These are phyloP conservation scores for Athalia rosae DNA, from an alignment of 2,888 invertebrate genomes.

Conservation along the genomic window DNA sequence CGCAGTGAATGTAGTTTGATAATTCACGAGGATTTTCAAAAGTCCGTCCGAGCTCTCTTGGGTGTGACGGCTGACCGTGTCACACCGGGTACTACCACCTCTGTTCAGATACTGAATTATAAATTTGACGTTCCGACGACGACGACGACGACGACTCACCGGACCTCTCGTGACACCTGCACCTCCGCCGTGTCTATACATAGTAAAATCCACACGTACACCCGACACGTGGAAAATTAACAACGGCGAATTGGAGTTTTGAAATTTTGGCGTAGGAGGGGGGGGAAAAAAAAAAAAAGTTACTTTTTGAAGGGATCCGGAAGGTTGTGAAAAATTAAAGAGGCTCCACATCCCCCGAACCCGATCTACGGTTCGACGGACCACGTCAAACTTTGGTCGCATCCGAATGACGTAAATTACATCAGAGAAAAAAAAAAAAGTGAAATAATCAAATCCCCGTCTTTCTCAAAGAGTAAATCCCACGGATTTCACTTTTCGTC, in stretches of 20 bases:
- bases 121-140: conserved; percentile 63
- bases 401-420: conserved; percentile 36
- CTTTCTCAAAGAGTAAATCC: no score
- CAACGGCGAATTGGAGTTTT: background rate
- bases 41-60: background rate
- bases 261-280: background rate
- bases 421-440: no score
- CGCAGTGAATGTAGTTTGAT: no score
- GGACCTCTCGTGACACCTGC: conserved; percentile 53
- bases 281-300: background rate
- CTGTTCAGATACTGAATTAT: conserved; percentile 64
- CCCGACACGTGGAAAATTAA: no score
- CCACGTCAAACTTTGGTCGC: conserved; percentile 66
- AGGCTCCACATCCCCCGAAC: conserved; percentile 31
- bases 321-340: conserved; percentile 69
- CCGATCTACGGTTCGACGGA: conserved; percentile 62
- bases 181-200: no score
- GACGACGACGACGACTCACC: conserved; percentile 61
- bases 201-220: no score
- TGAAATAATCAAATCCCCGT: no score
- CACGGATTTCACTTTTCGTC: no score
- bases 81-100: conserved; percentile 43
- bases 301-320: conserved; percentile 45
- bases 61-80: background rate
- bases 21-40: no score